Evolutionary conservation across 2,797 vertebrate species (phyloP).

Genomic region (Apodemus agrarius): DNA sequence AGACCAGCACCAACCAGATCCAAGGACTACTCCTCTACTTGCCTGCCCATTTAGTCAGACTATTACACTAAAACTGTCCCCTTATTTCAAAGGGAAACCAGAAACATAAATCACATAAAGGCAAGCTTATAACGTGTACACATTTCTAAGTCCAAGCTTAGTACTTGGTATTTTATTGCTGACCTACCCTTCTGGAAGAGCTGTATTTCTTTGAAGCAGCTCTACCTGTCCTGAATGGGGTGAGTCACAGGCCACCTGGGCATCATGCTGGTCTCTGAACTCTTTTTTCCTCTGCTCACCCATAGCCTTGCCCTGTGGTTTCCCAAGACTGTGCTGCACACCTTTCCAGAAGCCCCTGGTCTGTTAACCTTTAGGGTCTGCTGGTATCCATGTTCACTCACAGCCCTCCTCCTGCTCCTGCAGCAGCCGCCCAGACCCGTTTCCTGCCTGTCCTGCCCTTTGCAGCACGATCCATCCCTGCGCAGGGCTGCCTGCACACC

Average conservation of each 20-base stretch:
- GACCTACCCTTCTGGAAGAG: not conserved
- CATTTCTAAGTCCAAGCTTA: not conserved
- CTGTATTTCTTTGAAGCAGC: not conserved
- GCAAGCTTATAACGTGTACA: not conserved
- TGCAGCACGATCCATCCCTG: not conserved
- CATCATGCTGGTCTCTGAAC: not conserved
- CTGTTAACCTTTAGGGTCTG: not conserved
- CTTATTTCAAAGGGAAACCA: not conserved
- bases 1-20: not conserved
- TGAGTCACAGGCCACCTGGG: not conserved
- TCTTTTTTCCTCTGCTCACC: not conserved
- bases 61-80: not conserved
- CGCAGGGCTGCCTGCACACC: not conserved
- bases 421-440: not conserved
- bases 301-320: not conserved
- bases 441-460: not conserved
- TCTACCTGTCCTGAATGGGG: not conserved
- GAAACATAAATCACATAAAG: conserved; percentile 6
- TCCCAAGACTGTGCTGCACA: not conserved
- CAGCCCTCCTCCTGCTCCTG: not conserved
- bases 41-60: not conserved
- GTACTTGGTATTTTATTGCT: not conserved
- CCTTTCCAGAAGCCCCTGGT: accelerated
- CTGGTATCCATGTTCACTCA: not conserved
- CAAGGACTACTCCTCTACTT: not conserved